Evolutionary conservation across 2,797 vertebrate species (phyloP).

Genomic region (Melanotaenia parkinsoni): DNA sequence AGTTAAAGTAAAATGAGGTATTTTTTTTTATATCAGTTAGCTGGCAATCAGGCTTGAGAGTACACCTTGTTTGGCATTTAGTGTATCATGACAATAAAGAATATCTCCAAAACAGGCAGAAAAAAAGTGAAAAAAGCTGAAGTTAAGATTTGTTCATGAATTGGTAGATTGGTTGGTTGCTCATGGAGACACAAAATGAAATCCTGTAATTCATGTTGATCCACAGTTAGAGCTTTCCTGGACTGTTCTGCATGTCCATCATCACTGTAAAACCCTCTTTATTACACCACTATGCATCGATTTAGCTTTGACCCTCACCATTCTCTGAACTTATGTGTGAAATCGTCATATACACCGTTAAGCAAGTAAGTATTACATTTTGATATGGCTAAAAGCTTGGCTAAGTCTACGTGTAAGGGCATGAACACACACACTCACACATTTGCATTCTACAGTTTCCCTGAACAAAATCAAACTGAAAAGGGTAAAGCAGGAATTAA

Average conservation of each 20-base stretch:
- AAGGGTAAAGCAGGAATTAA: constrained; percentile 94
- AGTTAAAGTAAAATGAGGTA: too few species aligned
- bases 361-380: constrained; percentile 34
- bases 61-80: neutral
- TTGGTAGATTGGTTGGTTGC: too few species aligned
- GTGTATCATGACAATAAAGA: neutral
- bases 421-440: constrained; percentile 63
- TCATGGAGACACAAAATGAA: too few species aligned
- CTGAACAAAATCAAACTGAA: constrained; percentile 88
- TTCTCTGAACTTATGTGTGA: constrained; percentile 23
- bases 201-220: too few species aligned
- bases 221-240: neutral
- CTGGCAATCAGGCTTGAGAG: neutral
- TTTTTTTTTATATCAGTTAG: too few species aligned
- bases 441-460: constrained; percentile 74
- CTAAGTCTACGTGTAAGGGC: constrained; percentile 19
- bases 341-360: constrained; percentile 25
- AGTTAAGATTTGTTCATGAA: too few species aligned
- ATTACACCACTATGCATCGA: neutral
- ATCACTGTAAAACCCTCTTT: constrained; percentile 14
- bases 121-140: too few species aligned
- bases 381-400: constrained; percentile 20
- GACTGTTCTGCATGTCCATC: neutral
- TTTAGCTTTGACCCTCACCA: constrained; percentile 22
- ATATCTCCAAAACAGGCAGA: too few species aligned